A percentile compares a stretch with the other conserved stretches of the same genome.
phyloP scores from a whole-genome alignment of 2,113 vertebrate species.

The Polyodon spathula region DNA sequence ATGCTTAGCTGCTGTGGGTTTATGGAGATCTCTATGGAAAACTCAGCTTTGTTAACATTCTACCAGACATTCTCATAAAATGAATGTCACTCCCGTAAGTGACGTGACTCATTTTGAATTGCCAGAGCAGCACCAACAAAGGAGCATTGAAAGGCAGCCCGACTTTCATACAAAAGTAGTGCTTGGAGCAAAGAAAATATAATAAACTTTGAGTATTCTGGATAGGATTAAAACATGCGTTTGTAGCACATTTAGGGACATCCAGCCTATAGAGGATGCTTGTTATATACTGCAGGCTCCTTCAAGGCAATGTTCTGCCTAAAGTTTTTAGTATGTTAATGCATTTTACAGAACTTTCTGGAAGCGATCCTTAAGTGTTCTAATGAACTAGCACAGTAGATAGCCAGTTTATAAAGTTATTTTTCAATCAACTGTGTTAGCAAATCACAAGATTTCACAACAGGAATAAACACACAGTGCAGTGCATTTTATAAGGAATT shows the following conservation, averaged over 20 bases:
- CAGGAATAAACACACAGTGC: not conserved
- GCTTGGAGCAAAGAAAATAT: too few relatives aligned
- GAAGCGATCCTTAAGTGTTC: not conserved
- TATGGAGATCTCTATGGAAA: not conserved
- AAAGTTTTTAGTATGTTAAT: too few relatives aligned
- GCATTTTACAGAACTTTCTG: not conserved
- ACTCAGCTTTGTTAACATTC: not conserved
- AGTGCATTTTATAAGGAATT: too few relatives aligned
- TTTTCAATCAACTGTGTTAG: not conserved
- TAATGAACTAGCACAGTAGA: not conserved
- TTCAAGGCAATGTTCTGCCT: too few relatives aligned
- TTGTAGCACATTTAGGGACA: too few relatives aligned
- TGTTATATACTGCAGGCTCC: too few relatives aligned
- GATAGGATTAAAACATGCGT: too few relatives aligned
- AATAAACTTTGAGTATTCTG: too few relatives aligned
- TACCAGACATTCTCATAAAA: not conserved
- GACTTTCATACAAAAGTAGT: not conserved
- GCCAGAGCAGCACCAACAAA: not conserved
- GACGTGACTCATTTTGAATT: not conserved
- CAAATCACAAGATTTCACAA: constrained; percentile 1
- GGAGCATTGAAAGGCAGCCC: not conserved
- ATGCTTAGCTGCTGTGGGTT: not conserved
- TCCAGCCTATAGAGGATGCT: too few relatives aligned
- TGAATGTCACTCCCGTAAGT: not conserved
- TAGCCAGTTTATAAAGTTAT: not conserved